A percentile compares a stretch with the other conserved stretches of the same genome.
phyloP scores from a whole-genome alignment of 2,888 invertebrate species.

The Lysandra bellargus region DNA sequence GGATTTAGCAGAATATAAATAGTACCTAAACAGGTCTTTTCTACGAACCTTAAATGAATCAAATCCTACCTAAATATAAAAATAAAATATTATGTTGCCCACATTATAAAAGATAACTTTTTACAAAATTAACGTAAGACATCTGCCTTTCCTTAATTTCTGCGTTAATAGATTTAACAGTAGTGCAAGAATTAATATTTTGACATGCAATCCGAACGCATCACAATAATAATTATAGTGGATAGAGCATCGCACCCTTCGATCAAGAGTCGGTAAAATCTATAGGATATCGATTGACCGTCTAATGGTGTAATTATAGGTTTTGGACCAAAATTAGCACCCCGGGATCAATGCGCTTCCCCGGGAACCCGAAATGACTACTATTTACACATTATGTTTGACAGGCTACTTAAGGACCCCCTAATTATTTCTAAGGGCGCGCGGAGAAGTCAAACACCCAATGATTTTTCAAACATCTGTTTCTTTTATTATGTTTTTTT shows the following conservation, averaged over 20 bases:
- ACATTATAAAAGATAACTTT: neutral
- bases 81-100: neutral
- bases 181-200: conserved; percentile 51
- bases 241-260: conserved; percentile 50
- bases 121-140: neutral
- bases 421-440: conserved; percentile 72
- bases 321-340: conserved; percentile 74
- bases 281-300: conserved; percentile 72
- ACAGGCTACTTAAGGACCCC: conserved; percentile 73
- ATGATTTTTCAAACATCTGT: conserved; percentile 65
- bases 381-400: conserved; percentile 78
- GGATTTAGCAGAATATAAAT: neutral
- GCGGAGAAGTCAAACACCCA: conserved; percentile 63
- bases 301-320: conserved; percentile 76
- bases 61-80: neutral
- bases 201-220: conserved; percentile 63
- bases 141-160: conserved; percentile 17
- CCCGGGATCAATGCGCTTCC: conserved; percentile 58
- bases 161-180: conserved; percentile 30
- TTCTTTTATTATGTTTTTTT: conserved; percentile 38
- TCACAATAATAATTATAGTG: conserved; percentile 68
- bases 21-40: neutral
- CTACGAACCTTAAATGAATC: neutral
- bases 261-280: conserved; percentile 53
- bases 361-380: conserved; percentile 61